These are phyloP conservation scores for Otocyon megalotis DNA, from an alignment of 2,113 vertebrate species.

Conservation along the genomic window DNA sequence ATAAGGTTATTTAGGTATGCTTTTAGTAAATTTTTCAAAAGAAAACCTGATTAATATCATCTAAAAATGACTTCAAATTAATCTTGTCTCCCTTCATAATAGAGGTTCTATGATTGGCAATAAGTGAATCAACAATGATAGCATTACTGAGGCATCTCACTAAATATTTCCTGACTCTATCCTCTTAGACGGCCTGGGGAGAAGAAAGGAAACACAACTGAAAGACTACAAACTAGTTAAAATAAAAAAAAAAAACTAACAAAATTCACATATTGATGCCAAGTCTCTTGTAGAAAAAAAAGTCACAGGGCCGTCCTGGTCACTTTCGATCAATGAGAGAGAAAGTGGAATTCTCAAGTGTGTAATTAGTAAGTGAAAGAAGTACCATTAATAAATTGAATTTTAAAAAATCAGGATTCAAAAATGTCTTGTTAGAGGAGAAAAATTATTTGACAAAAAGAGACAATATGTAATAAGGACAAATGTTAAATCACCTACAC, in stretches of 20 bases:
- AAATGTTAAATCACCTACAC: neutral
- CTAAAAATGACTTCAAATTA: slow-evolving; percentile 15
- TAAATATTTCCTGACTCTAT: neutral
- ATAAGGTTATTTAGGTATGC: neutral
- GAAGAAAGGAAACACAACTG: neutral
- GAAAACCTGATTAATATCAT: slow-evolving; percentile 22
- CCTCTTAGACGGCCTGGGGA: neutral
- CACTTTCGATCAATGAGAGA: neutral
- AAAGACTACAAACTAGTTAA: neutral
- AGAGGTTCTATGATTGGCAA: neutral
- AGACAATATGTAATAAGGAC: slow-evolving; percentile 18
- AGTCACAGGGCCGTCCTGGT: neutral
- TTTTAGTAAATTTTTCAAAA: neutral
- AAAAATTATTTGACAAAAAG: slow-evolving; percentile 21
- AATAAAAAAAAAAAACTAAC: neutral
- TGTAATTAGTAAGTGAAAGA: neutral
- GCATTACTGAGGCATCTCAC: neutral
- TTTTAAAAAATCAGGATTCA: neutral
- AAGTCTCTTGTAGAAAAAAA: slow-evolving; percentile 26
- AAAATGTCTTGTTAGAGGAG: slow-evolving; percentile 20
- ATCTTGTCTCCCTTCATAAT: neutral
- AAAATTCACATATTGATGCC: neutral
- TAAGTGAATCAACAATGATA: neutral
- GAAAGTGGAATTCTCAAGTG: neutral
- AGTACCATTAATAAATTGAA: neutral